phyloP scores from a whole-genome alignment of 1,140 invertebrate genomes.

The Homalodisca vitripennis region DNA sequence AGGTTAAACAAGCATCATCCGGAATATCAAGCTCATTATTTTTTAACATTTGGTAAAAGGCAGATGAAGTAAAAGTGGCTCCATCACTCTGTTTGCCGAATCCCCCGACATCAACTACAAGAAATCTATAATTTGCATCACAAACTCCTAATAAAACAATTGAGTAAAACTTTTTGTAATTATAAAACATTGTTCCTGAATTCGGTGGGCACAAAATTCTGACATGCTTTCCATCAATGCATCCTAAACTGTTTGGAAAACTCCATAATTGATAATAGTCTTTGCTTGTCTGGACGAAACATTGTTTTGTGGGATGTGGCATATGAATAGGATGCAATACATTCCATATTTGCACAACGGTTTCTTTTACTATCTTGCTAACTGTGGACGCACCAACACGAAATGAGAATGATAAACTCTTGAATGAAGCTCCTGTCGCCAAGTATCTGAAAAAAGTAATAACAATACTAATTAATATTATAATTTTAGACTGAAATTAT shows the following conservation, averaged over 20 bases:
- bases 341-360: conserved; percentile 1
- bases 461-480: no score
- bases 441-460: conserved; percentile 20
- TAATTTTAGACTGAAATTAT: no score
- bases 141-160: conserved; percentile 50
- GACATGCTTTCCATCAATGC: conserved; percentile 49
- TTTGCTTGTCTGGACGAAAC: conserved; percentile 26
- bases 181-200: conserved; percentile 47
- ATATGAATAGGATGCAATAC: conserved; percentile 17
- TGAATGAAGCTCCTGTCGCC: conserved; percentile 19
- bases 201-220: conserved; percentile 44
- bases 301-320: conserved; percentile 3
- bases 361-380: conserved; percentile 16
- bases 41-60: conserved; percentile 13
- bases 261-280: conserved; percentile 28
- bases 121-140: conserved; percentile 52
- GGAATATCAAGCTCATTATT: not conserved
- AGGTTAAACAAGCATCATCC: conserved; percentile 15
- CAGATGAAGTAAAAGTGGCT: conserved; percentile 24
- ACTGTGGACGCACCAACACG: conserved; percentile 17
- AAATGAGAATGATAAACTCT: conserved; percentile 20
- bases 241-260: conserved; percentile 45
- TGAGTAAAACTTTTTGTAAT: conserved; percentile 50
- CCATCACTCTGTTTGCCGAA: conserved; percentile 42
- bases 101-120: conserved; percentile 48